Percentiles rank a stretch among this genome's conserved stretches.
These are phyloP conservation scores for Motacilla tschutschensis DNA, from an alignment of 2,113 vertebrate genomes.

Conservation along the genomic window DNA sequence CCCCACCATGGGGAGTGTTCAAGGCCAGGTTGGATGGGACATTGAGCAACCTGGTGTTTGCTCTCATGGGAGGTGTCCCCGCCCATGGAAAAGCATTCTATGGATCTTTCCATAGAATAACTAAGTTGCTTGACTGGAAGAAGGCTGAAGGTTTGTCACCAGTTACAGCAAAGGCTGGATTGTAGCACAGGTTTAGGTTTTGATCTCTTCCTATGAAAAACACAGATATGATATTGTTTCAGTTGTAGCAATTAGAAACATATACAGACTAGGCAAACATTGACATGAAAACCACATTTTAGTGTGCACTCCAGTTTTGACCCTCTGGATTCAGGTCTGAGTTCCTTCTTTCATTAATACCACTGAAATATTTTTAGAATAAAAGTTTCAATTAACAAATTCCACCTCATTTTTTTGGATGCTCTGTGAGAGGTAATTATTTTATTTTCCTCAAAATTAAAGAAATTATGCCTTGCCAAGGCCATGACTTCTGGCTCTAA, in stretches of 20 bases:
- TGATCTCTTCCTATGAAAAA: background rate
- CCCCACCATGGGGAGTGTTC: background rate
- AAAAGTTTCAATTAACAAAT: background rate
- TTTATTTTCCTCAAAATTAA: background rate
- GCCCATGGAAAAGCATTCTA: background rate
- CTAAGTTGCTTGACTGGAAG: background rate
- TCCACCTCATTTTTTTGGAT: background rate
- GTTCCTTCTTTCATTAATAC: background rate
- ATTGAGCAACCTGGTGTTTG: background rate
- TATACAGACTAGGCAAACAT: background rate
- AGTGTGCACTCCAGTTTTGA: background rate
- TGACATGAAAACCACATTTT: background rate
- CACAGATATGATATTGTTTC: background rate
- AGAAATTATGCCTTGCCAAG: background rate
- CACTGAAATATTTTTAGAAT: background rate
- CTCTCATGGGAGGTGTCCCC: background rate
- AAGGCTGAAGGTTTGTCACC: background rate
- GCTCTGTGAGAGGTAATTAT: background rate
- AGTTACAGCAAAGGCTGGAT: background rate
- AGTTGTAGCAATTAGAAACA: background rate
- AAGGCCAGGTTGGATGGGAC: background rate
- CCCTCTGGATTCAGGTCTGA: background rate
- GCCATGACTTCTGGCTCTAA: background rate
- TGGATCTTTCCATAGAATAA: background rate
- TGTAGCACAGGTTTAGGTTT: background rate